Evolutionary conservation across 2,797 vertebrate genomes (phyloP), one percentile per base, ranked within the genome.

Genomic region (Phalanger gymnotis): DNA sequence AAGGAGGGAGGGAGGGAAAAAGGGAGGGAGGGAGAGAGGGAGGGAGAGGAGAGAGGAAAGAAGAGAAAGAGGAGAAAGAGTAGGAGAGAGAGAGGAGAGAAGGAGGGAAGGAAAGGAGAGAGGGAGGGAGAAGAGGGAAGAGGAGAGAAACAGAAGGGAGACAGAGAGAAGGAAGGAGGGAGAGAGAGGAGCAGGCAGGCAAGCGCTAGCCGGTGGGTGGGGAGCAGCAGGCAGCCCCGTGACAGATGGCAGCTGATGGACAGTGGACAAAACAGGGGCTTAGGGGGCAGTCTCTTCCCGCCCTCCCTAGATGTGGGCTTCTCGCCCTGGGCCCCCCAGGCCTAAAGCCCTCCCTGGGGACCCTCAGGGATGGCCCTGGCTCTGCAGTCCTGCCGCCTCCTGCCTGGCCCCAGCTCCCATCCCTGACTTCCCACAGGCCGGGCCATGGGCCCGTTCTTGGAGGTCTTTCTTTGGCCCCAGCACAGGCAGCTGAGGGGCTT

Each of bases 381-480:
- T 81, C 66, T 90, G 53, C 92, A 31, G 55, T 51, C 31, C 92
- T 31, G 40, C 66, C 47, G 96, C 91, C 90, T 52, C 61, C 90
- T 19, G 47, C 73, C 40, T 94, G 7, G 58, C 51, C 58, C 54
- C 40, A 54, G 47, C 56, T 47, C n/a, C 92, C 30, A 89, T 89
- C 66, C 52, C 2, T 10, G 16, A 90, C 87, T 5, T 13, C 61
- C 34, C 16, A 2, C 27, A 28, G 9, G 9, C 2, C 56, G 10
- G 27, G 56, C 28, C 0, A 12, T 51, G n/a, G 90, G 34, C 54
- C 89, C 92, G 53, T 94, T 94, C 92, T 58, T 27, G 51, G 93
- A 96, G 81, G 89, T n/a, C 91, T 90, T 96, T 57, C 56, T 30
- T 95, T 52, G 92, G 91, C 22, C 31, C 90, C 4, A 19, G 73